phyloP scores from a whole-genome alignment of 2,797 vertebrate genomes.

The Cephalopachus bancanus region DNA sequence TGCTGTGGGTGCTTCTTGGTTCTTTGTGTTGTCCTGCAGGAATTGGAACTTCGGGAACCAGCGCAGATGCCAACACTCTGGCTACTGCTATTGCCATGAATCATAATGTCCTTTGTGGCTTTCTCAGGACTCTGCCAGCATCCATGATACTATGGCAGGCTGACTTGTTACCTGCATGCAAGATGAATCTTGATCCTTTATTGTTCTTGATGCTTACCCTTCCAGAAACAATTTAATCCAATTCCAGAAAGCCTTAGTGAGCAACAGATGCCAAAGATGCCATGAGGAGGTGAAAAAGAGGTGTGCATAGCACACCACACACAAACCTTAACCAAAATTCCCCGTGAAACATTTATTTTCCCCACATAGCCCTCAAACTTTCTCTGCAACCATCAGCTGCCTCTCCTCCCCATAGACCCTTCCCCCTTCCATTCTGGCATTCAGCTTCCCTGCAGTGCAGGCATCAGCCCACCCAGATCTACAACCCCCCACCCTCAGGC shows the following conservation, averaged over 20 bases:
- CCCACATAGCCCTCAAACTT: not conserved
- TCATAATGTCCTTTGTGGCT: not conserved
- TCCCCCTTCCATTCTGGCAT: not conserved
- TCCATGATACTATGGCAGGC: not conserved
- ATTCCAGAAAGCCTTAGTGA: not conserved
- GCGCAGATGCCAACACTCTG: not conserved
- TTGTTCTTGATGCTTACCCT: not conserved
- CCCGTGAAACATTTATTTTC: not conserved
- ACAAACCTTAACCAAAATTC: not conserved
- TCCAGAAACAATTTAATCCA: not conserved
- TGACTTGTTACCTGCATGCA: not conserved
- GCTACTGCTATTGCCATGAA: not conserved
- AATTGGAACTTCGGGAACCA: not conserved
- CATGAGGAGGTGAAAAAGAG: not conserved
- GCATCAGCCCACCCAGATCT: not conserved
- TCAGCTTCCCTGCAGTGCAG: not conserved
- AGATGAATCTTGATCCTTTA: not conserved
- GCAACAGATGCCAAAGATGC: not conserved
- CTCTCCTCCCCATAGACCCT: not conserved
- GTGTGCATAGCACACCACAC: not conserved
- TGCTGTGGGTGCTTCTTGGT: not conserved
- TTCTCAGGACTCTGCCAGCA: not conserved
- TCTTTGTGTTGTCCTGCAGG: not conserved
- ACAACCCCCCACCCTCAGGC: not conserved
- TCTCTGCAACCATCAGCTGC: not conserved